These are phyloP conservation scores for Zophobas atratus DNA, from an alignment of 1,140 invertebrate species.

Conservation along the genomic window DNA sequence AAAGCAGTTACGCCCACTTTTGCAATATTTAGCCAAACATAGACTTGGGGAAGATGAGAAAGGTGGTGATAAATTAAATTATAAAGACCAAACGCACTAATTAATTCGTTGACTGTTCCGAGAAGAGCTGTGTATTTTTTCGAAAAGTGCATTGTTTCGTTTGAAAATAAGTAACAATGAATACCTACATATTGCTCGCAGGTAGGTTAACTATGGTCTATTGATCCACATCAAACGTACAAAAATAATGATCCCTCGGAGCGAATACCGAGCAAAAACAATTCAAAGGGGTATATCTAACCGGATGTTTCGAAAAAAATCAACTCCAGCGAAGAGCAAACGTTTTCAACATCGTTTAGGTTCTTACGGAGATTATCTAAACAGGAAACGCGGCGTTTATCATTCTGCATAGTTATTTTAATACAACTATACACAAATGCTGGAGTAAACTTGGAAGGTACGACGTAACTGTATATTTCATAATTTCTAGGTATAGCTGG, in stretches of 20 bases:
- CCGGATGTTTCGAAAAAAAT: constrained; percentile 32
- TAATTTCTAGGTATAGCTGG: constrained; percentile 13
- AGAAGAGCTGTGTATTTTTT: too few species aligned
- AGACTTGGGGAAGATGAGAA: too few species aligned
- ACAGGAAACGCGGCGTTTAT: constrained; percentile 55
- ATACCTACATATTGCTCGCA: background rate
- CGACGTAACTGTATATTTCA: constrained; percentile 51
- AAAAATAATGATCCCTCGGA: constrained; percentile 27
- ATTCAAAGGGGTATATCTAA: constrained; percentile 20
- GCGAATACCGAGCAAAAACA: constrained; percentile 13
- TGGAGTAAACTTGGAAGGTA: constrained; percentile 53
- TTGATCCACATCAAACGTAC: constrained; percentile 21
- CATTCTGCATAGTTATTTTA: constrained; percentile 54
- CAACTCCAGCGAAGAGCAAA: constrained; percentile 30
- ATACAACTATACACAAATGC: constrained; percentile 54
- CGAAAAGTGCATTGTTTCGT: background rate
- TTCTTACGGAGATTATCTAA: constrained; percentile 48
- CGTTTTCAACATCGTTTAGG: constrained; percentile 43
- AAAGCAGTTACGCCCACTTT: too few species aligned
- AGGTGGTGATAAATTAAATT: too few species aligned
- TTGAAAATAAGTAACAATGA: constrained; percentile 11
- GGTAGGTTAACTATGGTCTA: constrained; percentile 20
- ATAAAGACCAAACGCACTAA: too few species aligned
- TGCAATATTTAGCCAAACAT: too few species aligned
- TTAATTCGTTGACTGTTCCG: too few species aligned